Evolutionary conservation across 2,888 invertebrate species (phyloP), one percentile per base, ranked within the genome.

Genomic region (Leptopterna dolabrata): DNA sequence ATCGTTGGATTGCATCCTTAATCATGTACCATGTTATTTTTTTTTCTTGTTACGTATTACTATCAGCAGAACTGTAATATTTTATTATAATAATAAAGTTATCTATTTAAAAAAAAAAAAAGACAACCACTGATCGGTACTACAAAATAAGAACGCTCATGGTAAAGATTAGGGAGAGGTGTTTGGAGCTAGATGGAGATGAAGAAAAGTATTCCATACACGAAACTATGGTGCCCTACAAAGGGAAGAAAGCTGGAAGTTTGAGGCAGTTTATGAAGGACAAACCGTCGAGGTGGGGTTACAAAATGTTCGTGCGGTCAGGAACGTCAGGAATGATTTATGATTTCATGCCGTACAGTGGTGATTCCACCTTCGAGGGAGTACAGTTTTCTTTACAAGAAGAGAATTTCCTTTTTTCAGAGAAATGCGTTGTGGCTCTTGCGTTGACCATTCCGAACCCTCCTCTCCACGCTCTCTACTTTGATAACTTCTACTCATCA

Each of bases 211-310:
- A 16, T 78, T 7, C 78, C 7, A 43, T 78, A 14, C 43, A 78
- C 19, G 78, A 41, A 45, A 16, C 24, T 90, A 90, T 91, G 90
- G 89, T 91, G 9, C 91, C 91, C n/a, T 91, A 91, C 88, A 91
- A 91, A 86, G 91, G 91, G 0, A 90, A 51, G 2, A 91, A 90
- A 87, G 91, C 91, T 0, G 91, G 91, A 0, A 90, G 88, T 6
- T 81, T 90, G 88, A 4, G 55, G 0, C 91, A 91, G 63, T 92
- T 91, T 45, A 91, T 90, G 70, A 90, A 90, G 78, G 90, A 90
- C 4, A 91, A 91, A 84, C 91, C 91, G 0, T 90, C 88, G 14
- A 91, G 91, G 29, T 91, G 91, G 91, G 91, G 91, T 0, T 91
- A 90, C 43, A 91, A 91, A 90, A 90, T 90, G 51, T 91, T 90